Percentiles rank a stretch among this genome's conserved stretches.
phyloP scores from a whole-genome alignment of 1,140 invertebrate species.

The Neodiprion lecontei region DNA sequence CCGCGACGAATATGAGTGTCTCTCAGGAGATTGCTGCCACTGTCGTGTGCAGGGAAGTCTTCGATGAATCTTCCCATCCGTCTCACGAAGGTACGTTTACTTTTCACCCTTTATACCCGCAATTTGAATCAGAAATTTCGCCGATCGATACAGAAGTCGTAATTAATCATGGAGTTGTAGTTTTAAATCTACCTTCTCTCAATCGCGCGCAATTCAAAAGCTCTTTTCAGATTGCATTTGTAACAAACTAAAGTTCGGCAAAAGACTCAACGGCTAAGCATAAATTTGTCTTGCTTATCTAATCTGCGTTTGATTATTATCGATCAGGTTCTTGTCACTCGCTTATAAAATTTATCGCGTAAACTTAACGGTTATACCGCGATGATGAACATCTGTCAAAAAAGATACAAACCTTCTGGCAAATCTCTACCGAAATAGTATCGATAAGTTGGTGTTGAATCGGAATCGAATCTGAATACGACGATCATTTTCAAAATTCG shows the following conservation, averaged over 20 bases:
- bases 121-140: slow-evolving; percentile 15
- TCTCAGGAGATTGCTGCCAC: slow-evolving; percentile 63
- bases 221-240: too few relatives aligned
- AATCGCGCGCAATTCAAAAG: not conserved
- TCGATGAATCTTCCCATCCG: slow-evolving; percentile 80
- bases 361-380: not conserved
- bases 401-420: too few relatives aligned
- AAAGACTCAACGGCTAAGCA: too few relatives aligned
- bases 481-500: too few relatives aligned
- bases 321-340: not conserved
- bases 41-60: slow-evolving; percentile 80
- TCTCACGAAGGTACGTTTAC: slow-evolving; percentile 74
- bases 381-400: too few relatives aligned
- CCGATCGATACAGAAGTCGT: too few relatives aligned
- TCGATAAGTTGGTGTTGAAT: too few relatives aligned
- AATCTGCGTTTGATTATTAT: slow-evolving; percentile 12
- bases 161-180: not conserved
- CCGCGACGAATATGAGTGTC: slow-evolving; percentile 52
- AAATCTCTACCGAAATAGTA: too few relatives aligned
- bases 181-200: not conserved
- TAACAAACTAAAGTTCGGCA: too few relatives aligned
- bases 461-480: too few relatives aligned
- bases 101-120: not conserved
- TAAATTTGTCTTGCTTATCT: not conserved
- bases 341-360: not conserved